A percentile compares a stretch with the other conserved stretches of the same genome.
phyloP scores from a whole-genome alignment of 53 echinoderm and acorn worm species.

The Pentamera pediparva region DNA sequence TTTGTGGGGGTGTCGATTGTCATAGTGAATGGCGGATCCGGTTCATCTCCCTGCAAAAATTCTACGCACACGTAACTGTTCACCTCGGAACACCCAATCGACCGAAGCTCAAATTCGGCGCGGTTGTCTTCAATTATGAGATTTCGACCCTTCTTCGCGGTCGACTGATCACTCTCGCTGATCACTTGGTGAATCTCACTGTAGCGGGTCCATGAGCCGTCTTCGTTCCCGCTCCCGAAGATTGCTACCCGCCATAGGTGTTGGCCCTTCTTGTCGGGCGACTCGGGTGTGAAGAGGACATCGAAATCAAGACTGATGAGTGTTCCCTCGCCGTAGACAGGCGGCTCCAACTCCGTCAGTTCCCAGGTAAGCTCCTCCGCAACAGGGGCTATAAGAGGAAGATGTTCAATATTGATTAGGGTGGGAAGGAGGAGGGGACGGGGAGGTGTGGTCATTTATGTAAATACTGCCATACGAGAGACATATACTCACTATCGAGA shows the following conservation, averaged over 20 bases:
- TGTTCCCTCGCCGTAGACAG: background rate
- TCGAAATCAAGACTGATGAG: background rate
- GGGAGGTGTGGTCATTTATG: no score
- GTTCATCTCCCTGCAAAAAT: slow-evolving; percentile 4
- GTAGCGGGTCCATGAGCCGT: background rate
- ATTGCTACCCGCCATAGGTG: background rate
- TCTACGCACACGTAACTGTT: slow-evolving; percentile 11
- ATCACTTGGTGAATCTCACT: background rate
- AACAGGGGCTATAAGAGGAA: no score
- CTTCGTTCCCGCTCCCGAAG: background rate
- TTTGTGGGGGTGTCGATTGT: background rate
- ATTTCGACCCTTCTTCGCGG: background rate
- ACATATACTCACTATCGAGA: no score
- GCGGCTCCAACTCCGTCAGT: background rate
- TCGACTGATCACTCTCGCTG: background rate
- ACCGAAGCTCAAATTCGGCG: slow-evolving; percentile 9
- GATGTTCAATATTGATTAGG: no score
- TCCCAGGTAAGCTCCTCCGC: background rate
- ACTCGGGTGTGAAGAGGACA: background rate
- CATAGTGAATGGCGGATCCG: slow-evolving; percentile 22
- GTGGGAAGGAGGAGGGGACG: no score
- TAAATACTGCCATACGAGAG: no score
- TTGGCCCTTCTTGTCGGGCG: background rate
- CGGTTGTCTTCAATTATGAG: background rate
- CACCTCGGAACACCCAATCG: slow-evolving; percentile 7